Evolutionary conservation across 2,888 invertebrate genomes (phyloP).

Genomic region (Ctenicera cuprea): DNA sequence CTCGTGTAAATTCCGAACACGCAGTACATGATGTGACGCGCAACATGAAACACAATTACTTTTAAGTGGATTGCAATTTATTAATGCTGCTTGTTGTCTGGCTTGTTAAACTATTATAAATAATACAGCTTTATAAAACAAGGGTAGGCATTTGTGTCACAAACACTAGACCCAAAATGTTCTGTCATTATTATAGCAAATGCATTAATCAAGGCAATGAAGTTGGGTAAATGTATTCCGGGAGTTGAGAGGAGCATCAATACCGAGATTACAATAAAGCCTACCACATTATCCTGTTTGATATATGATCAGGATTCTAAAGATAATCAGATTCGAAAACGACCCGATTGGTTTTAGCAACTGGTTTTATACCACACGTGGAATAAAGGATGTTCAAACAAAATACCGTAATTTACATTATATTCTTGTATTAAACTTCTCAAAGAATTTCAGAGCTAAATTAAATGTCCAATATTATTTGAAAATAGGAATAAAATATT

Average conservation of each 20-base stretch:
- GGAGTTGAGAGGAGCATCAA: slow-evolving; percentile 63
- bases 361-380: slow-evolving; percentile 55
- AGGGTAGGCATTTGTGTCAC: slow-evolving; percentile 13
- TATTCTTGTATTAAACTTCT: neutral
- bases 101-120: slow-evolving; percentile 11
- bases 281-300: slow-evolving; percentile 64
- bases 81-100: slow-evolving; percentile 1
- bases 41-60: slow-evolving; percentile 3
- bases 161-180: slow-evolving; percentile 33
- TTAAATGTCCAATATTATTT: too few relatives aligned
- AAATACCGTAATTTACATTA: neutral
- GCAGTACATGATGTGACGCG: neutral
- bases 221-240: slow-evolving; percentile 61
- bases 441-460: too few relatives aligned
- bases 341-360: slow-evolving; percentile 58
- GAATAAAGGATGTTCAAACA: slow-evolving; percentile 23
- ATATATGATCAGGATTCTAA: slow-evolving; percentile 63
- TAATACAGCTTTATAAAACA: slow-evolving; percentile 22
- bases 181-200: slow-evolving; percentile 39
- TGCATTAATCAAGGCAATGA: slow-evolving; percentile 58
- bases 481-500: too few relatives aligned
- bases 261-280: slow-evolving; percentile 66
- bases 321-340: slow-evolving; percentile 65
- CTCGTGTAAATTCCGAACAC: too few relatives aligned
- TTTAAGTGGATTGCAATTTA: slow-evolving; percentile 2